Percentiles rank a stretch among this genome's conserved stretches.
Conservation (phyloP, 2,113 vertebrate species). For the Anhinga anhinga region DNA sequence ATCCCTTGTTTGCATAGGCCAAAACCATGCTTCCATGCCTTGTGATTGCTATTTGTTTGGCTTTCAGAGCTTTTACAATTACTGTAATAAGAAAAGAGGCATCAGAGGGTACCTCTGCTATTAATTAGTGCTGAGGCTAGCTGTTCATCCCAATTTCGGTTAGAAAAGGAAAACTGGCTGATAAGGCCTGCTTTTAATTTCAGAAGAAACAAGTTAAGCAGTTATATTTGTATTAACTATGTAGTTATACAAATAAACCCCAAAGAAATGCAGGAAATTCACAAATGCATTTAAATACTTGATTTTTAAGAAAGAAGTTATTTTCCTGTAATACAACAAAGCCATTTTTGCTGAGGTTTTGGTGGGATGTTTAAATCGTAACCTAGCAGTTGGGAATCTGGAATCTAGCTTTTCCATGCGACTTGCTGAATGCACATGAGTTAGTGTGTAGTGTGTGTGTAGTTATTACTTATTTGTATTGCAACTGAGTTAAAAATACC, state of each 20-base stretch:
- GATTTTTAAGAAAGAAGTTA: neutral
- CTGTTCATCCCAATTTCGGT: neutral
- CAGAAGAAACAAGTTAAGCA: neutral
- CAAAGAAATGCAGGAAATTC: neutral
- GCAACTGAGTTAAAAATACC: neutral
- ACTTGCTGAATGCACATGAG: neutral
- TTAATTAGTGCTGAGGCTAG: neutral
- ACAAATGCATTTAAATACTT: neutral
- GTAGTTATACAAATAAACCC: neutral
- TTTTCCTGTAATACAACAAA: neutral
- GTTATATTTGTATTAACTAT: neutral
- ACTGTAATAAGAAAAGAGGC: neutral
- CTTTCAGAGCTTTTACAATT: constrained; percentile 20
- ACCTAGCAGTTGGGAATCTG: neutral
- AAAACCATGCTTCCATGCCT: neutral
- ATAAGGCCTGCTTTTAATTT: neutral
- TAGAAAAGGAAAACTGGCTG: neutral
- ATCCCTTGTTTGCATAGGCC: constrained; percentile 23
- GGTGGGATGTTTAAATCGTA: neutral
- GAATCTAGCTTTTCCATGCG: neutral
- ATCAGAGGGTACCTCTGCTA: neutral
- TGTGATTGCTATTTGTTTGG: neutral
- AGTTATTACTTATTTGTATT: neutral
- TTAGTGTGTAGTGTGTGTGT: neutral
- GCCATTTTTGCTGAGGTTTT: neutral